Base-by-base conservation (phyloP, 2,797 vertebrate genomes). In the Philypnodon macrostomus region DNA sequence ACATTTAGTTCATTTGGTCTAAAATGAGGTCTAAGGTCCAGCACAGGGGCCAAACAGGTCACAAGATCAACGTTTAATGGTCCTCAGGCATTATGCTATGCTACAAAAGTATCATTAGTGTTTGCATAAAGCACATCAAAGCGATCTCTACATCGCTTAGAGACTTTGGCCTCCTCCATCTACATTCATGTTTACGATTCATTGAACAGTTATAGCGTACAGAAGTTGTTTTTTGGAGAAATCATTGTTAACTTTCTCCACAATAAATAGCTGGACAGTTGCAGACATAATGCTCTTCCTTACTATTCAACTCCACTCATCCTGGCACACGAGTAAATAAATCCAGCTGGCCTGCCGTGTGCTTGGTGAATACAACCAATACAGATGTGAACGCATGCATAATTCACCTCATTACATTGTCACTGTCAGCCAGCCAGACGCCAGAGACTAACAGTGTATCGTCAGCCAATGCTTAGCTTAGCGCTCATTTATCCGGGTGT, bases 401-500 rank as follows among this genome's bases (percentile, higher is more conserved):
- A 53, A 49, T 58, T 40, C 60, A 47, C 33, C 47, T 63, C 51
- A 53, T 66, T 74, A 58, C 58, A 41, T 31, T 10, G 21, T 49
- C 29, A 14, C 65, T 45, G 65, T 73, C 64, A 49, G 34, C 16
- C 47, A 21, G 48, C 47, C 38, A 27, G 53, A 52, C 65, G 55
- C 37, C 27, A 35, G 31, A 37, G 63, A 31, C 51, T 40, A 47
- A 44, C 29, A 30, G 42, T 2, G 12, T 15, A 41, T 34, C 39
- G 34, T 68, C 63, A 54, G 49, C 49, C 15, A 4, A 31, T 50
- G 52, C 49, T 45, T 2, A 27, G 44, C 41, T 54, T 21, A 13
- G 15, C 1, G 24, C 14, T 17, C 37, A 48, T 6, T 39, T 11
- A 11, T 26, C 31, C 16, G 14, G n/a, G 24, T 3, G 21, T n/a